These are phyloP conservation scores for Meriones psammophilus DNA, from an alignment of 2,797 vertebrate species.

Conservation along the genomic window DNA sequence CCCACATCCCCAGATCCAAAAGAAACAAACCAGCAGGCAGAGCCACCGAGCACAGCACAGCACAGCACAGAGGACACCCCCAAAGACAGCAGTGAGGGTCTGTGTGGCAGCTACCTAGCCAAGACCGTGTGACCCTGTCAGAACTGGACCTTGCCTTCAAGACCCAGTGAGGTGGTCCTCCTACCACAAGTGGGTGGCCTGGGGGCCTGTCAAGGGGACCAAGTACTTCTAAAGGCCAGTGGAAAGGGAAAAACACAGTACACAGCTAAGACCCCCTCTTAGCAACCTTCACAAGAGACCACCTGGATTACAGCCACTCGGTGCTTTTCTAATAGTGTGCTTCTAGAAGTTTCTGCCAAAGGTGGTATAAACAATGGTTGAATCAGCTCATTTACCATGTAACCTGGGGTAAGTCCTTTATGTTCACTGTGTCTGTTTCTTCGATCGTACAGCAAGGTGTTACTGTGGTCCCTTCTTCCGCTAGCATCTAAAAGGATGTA, in stretches of 20 bases:
- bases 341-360: background rate
- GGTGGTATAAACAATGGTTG: accelerated
- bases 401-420: background rate
- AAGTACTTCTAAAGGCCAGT: background rate
- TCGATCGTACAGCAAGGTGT: background rate
- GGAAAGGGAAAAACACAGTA: accelerated
- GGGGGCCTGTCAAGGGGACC: background rate
- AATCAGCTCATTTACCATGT: too few relatives aligned
- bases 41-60: conserved; percentile 38
- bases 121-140: accelerated
- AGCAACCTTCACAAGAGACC: background rate
- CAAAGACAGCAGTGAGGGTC: background rate
- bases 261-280: accelerated
- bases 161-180: background rate
- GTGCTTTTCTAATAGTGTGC: accelerated
- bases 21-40: background rate
- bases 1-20: background rate
- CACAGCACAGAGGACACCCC: background rate
- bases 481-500: background rate
- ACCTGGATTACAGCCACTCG: background rate
- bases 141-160: background rate
- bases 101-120: accelerated
- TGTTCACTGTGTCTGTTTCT: background rate
- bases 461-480: background rate
- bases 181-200: accelerated